Evolutionary conservation across 2,888 invertebrate species (phyloP).

Genomic region (Carabus problematicus): DNA sequence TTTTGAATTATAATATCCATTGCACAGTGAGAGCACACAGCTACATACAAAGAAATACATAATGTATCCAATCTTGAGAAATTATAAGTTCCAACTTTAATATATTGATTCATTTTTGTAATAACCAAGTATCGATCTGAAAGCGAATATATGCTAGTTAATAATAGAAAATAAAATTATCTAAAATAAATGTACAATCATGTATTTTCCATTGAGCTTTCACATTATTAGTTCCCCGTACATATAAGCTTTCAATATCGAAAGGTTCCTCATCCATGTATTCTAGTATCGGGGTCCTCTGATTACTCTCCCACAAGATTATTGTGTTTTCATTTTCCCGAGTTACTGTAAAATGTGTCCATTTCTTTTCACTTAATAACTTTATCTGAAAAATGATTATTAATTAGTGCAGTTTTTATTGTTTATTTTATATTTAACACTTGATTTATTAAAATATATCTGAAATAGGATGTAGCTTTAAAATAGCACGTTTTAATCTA

Average conservation of each 20-base stretch:
- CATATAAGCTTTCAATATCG: not conserved
- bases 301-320: conserved; percentile 4
- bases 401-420: no score
- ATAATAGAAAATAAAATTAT: not conserved
- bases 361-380: conserved; percentile 14
- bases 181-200: conserved; percentile 7
- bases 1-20: not conserved
- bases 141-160: not conserved
- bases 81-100: not conserved
- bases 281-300: not conserved
- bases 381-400: not conserved
- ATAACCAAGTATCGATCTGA: conserved; percentile 16
- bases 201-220: conserved; percentile 28
- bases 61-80: not conserved
- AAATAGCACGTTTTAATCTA: no score
- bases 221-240: not conserved
- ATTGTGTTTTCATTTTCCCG: not conserved
- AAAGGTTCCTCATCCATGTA: conserved; percentile 3
- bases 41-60: conserved; percentile 25
- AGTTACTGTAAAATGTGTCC: conserved; percentile 23
- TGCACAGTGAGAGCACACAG: conserved; percentile 8
- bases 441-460: no score
- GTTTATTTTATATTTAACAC: not conserved
- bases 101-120: not conserved
- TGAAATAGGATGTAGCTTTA: no score